Conservation (phyloP, 2,797 vertebrate genomes). For the Arnoldichthys spilopterus region DNA sequence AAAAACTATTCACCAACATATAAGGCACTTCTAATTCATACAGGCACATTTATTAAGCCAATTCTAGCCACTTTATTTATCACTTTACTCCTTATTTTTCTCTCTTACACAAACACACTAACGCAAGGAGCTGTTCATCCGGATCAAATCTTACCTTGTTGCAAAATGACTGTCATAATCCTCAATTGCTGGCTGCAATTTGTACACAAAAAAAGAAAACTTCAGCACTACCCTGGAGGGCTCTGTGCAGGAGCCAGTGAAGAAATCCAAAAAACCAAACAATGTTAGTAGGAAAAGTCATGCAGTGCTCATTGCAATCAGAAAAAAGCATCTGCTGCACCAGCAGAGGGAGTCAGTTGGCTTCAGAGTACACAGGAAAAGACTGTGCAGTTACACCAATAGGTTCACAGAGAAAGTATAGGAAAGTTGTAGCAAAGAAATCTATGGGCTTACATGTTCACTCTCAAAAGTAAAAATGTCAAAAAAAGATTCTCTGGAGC, state of each 20-base stretch:
- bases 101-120: background rate
- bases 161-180: conserved; percentile 92
- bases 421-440: conserved; percentile 25
- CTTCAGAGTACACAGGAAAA: conserved; percentile 22
- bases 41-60: conserved; percentile 12
- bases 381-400: conserved; percentile 25
- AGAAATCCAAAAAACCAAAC: background rate
- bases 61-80: background rate
- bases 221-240: conserved; percentile 37
- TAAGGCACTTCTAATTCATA: background rate
- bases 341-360: conserved; percentile 71
- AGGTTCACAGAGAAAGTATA: conserved; percentile 19
- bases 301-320: conserved; percentile 23
- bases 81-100: conserved; percentile 9
- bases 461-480: background rate
- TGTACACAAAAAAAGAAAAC: background rate
- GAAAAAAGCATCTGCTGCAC: conserved; percentile 24
- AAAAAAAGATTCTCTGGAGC: background rate
- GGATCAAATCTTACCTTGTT: conserved; percentile 88
- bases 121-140: conserved; percentile 40
- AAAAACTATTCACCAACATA: conserved; percentile 43
- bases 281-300: conserved; percentile 27
- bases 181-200: conserved; percentile 87
- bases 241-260: conserved; percentile 11
- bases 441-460: background rate